Conservation (phyloP, 2,113 vertebrate genomes). For the Poeciliopsis prolifica region DNA sequence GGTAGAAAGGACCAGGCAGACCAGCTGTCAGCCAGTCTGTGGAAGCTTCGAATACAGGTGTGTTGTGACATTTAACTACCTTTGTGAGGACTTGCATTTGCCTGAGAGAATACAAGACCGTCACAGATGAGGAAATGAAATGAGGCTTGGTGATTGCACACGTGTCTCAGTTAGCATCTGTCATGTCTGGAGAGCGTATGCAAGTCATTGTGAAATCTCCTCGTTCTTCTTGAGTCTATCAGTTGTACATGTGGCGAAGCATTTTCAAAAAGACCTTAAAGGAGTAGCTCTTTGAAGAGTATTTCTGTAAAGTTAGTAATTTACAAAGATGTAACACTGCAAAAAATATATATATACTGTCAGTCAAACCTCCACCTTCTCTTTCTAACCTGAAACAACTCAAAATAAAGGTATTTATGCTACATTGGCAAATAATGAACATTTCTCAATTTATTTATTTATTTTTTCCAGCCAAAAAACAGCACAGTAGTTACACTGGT, state of each 20-base stretch:
- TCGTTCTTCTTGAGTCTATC: conserved; percentile 15
- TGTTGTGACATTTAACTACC: conserved; percentile 28
- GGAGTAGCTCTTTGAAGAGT: no score
- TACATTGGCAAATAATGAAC: no score
- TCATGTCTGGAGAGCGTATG: conserved; percentile 16
- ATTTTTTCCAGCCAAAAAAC: no score
- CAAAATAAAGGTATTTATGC: no score
- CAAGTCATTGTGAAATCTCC: not conserved
- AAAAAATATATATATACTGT: no score
- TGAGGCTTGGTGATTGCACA: conserved; percentile 14
- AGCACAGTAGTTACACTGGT: no score
- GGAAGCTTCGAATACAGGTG: conserved; percentile 46
- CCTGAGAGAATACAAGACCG: conserved; percentile 15
- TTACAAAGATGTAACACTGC: no score
- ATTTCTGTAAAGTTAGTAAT: no score
- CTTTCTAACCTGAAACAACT: no score
- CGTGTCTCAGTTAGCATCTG: conserved; percentile 41
- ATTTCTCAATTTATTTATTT: no score
- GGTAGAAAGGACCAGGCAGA: conserved; percentile 20
- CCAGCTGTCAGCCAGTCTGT: conserved; percentile 52
- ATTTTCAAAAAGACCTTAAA: conserved; percentile 21
- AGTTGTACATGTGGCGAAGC: conserved; percentile 10
- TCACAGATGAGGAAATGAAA: conserved; percentile 22
- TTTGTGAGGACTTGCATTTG: conserved; percentile 28
- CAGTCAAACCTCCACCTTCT: no score